Base-by-base conservation (phyloP, 2,113 vertebrate genomes). In the Indicator indicator region DNA sequence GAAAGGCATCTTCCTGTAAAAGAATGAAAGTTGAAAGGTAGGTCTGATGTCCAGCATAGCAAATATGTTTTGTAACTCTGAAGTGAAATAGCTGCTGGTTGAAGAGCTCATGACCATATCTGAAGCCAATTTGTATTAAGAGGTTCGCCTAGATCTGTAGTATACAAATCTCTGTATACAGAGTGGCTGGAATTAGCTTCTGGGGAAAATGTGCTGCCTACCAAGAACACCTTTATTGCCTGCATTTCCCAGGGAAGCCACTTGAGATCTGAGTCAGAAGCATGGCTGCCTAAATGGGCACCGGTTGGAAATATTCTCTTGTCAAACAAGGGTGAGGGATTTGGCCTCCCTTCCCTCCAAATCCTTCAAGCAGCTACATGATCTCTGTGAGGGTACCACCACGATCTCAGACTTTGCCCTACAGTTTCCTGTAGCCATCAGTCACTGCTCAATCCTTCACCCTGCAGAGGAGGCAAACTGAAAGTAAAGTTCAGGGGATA, bases 141-240 rank as follows among this genome's bases (percentile, higher is more conserved):
- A 83, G 90, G 94, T 93, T 94, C 91, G 38, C 59, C 93, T 90
- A 94, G 83, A 92, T 94, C 92, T 94, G 84, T 72, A 55, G 78
- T 82, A 85, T 62, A 75, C 78, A 94, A 93, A 94, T 89, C 78
- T 67, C 74, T 8, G 9, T 50, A 65, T 18, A 48, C 75, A 65
- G 55, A 85, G 32, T 7, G 2, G 16, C 44, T 96, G 75, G 71
- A 93, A 81, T 87, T 92, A 89, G 42, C 60, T 93, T 65, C 50
- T 48, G 38, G 63, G 63, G 79, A 93, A 83, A 32, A 73, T 19
- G 59, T 82, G 48, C 85, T 82, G 38, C 36, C 71, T 30, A 89
- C 71, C 78, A 72, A 88, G 76, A 87, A 79, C 40, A 82, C 30
- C 52, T 79, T 89, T 87, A 89, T 19, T 82, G 77, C 74, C 87